These are phyloP conservation scores for Coptodon rendalli DNA, from an alignment of 2,113 vertebrate genomes.

Conservation along the genomic window DNA sequence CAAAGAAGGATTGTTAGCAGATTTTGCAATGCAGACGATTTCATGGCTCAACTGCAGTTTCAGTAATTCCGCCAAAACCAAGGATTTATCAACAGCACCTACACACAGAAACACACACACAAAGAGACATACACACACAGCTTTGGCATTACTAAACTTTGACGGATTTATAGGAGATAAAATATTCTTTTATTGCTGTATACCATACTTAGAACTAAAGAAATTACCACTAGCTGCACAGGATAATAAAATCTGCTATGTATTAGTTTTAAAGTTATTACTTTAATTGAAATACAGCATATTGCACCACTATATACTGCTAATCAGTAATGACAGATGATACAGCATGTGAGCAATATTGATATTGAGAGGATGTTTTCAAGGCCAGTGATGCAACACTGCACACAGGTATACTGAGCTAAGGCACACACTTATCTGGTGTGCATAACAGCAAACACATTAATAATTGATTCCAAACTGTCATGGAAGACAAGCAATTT, in stretches of 20 bases:
- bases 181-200: background rate
- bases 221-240: background rate
- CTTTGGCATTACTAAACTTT: background rate
- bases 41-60: conserved; percentile 4
- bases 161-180: background rate
- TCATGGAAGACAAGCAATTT: background rate
- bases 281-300: background rate
- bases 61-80: background rate
- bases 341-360: background rate
- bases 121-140: background rate
- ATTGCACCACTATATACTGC: background rate
- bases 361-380: background rate
- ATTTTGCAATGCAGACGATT: conserved; percentile 35
- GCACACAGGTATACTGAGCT: background rate
- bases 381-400: background rate
- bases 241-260: background rate
- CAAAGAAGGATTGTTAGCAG: conserved; percentile 22
- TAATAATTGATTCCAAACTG: conserved; percentile 23
- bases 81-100: background rate
- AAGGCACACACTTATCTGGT: background rate
- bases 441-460: background rate
- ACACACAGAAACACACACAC: background rate
- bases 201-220: background rate
- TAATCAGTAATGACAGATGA: background rate
- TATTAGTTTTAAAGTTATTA: background rate